Evolutionary conservation across 2,113 vertebrate genomes (phyloP).

Genomic region (Holacanthus passer): DNA sequence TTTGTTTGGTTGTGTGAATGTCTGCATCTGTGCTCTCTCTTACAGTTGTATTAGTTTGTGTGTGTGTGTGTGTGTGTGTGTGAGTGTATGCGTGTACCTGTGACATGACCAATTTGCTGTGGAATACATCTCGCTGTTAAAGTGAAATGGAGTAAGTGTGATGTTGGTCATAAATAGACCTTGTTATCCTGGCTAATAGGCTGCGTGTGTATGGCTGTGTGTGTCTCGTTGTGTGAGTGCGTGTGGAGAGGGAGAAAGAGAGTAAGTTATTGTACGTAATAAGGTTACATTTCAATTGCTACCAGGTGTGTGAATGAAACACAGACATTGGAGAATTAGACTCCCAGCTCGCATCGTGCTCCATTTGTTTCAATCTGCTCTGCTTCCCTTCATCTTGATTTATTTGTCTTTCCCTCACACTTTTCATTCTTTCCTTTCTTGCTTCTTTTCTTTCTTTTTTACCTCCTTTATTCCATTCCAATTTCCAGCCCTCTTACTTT

Average conservation of each 20-base stretch:
- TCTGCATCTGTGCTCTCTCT: neutral
- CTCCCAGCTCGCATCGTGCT: conserved; percentile 47
- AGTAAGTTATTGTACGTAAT: conserved; percentile 56
- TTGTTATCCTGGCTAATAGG: conserved; percentile 63
- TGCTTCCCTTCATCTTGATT: conserved; percentile 35
- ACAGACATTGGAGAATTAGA: conserved; percentile 51
- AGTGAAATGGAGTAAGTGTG: conserved; percentile 59
- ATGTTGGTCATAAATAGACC: conserved; percentile 58
- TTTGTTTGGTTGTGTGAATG: neutral
- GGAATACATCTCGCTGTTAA: conserved; percentile 48
- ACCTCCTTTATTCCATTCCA: conserved; percentile 26
- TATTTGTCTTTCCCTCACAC: conserved; percentile 40
- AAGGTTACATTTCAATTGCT: conserved; percentile 71
- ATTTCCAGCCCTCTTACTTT: conserved; percentile 31
- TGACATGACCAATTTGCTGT: conserved; percentile 60
- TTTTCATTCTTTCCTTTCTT: conserved; percentile 19
- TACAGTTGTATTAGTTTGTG: conserved; percentile 6
- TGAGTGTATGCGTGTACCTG: neutral
- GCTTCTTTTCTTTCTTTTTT: neutral
- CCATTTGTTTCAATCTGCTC: conserved; percentile 63
- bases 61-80: neutral
- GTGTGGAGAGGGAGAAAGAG: neutral
- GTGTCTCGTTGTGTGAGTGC: neutral
- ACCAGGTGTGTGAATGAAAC: conserved; percentile 67
- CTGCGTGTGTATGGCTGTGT: neutral